Conservation (phyloP, 1,140 invertebrate genomes). For the Drosophila bipectinata region DNA sequence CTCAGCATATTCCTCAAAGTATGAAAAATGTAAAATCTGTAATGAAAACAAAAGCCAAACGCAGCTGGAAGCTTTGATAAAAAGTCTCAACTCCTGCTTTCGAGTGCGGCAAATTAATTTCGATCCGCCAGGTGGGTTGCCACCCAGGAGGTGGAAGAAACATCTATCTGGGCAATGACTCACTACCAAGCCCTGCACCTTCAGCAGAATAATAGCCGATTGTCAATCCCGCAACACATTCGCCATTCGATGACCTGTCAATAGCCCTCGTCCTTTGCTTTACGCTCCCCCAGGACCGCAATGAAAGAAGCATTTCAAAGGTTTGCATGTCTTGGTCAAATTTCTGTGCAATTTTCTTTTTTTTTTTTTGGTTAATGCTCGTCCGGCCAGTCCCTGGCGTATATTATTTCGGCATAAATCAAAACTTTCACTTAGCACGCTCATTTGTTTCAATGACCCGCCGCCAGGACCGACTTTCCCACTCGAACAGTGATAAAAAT, state of each 20-base stretch:
- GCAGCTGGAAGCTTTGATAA: conserved; percentile 63
- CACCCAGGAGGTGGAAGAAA: conserved; percentile 39
- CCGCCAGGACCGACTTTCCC: not conserved
- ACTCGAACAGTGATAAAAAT: conserved; percentile 77
- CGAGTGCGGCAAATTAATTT: conserved; percentile 69
- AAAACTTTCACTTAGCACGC: conserved; percentile 82
- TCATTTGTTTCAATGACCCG: conserved; percentile 77
- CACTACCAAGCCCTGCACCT: conserved; percentile 37
- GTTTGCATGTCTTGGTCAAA: conserved; percentile 56
- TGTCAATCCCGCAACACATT: conserved; percentile 58
- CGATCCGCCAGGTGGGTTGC: conserved; percentile 56
- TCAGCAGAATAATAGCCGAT: conserved; percentile 53
- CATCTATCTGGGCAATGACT: conserved; percentile 11
- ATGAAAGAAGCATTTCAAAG: conserved; percentile 3
- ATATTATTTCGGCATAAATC: conserved; percentile 80
- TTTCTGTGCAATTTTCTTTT: conserved; percentile 41
- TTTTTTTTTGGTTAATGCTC: conserved; percentile 23
- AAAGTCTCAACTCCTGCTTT: conserved; percentile 37
- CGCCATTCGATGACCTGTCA: conserved; percentile 42
- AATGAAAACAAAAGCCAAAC: conserved; percentile 41
- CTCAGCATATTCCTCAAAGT: conserved; percentile 57
- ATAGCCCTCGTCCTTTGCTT: not conserved
- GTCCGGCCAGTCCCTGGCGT: conserved; percentile 60
- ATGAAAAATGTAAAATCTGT: conserved; percentile 51
- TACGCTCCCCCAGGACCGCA: conserved; percentile 1